A percentile compares a stretch with the other conserved stretches of the same genome.
These are phyloP conservation scores for Pissodes strobi DNA, from an alignment of 1,140 invertebrate genomes.

Conservation along the genomic window DNA sequence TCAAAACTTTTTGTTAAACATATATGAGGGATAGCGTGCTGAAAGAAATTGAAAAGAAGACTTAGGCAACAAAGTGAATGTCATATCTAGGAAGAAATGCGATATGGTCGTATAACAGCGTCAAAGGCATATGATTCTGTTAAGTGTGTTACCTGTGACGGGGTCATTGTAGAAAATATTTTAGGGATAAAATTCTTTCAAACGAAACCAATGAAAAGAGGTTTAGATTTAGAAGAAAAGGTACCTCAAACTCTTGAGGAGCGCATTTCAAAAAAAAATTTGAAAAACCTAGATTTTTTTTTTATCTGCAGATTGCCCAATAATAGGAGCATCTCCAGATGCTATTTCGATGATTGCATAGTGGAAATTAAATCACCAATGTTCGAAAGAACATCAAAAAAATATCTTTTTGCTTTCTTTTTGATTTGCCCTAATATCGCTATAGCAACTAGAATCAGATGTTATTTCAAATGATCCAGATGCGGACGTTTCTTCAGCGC, in stretches of 20 bases:
- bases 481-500: too few relatives aligned
- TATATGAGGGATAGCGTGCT: too few relatives aligned
- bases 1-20: too few relatives aligned
- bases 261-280: conserved; percentile 28
- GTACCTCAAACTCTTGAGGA: conserved; percentile 5
- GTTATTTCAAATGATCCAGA: too few relatives aligned
- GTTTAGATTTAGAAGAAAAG: conserved; percentile 8
- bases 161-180: conserved; percentile 47
- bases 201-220: conserved; percentile 48
- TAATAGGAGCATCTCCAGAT: conserved; percentile 56
- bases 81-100: conserved; percentile 49
- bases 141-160: conserved; percentile 49
- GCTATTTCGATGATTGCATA: conserved; percentile 56
- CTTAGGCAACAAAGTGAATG: conserved; percentile 28
- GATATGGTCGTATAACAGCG: conserved; percentile 54
- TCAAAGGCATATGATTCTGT: conserved; percentile 52
- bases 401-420: too few relatives aligned
- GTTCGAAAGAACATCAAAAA: conserved; percentile 53
- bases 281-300: conserved; percentile 34
- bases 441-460: too few relatives aligned
- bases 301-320: conserved; percentile 34
- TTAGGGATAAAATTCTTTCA: conserved; percentile 43
- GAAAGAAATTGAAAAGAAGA: conserved; percentile 31
- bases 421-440: too few relatives aligned
- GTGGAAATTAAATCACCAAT: conserved; percentile 58